These are phyloP conservation scores for Laothoe populi DNA, from an alignment of 2,888 invertebrate species.

Conservation along the genomic window DNA sequence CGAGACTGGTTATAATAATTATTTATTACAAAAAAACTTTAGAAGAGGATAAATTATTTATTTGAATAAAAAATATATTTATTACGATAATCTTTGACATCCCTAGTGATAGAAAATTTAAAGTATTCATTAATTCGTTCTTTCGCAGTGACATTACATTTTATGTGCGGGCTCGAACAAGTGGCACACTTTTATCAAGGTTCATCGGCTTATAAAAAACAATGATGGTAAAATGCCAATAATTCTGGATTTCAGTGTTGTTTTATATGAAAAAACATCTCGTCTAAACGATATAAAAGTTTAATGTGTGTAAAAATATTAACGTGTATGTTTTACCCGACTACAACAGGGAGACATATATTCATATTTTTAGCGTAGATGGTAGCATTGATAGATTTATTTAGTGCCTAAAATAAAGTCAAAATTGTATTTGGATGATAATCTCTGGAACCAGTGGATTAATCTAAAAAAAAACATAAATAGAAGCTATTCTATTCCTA, in stretches of 20 bases:
- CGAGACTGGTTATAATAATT: no score
- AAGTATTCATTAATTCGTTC: slow-evolving; percentile 13
- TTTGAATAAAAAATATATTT: no score
- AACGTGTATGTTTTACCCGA: neutral
- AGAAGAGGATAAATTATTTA: no score
- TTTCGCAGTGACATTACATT: slow-evolving; percentile 34
- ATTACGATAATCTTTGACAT: neutral
- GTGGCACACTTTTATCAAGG: slow-evolving; percentile 37
- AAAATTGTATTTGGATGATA: no score
- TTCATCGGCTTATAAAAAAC: slow-evolving; percentile 23
- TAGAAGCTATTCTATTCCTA: no score
- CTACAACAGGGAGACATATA: neutral
- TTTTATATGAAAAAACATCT: slow-evolving; percentile 3
- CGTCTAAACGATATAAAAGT: slow-evolving; percentile 1
- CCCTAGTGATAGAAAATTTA: slow-evolving; percentile 17
- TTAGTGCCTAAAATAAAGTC: no score
- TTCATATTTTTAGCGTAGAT: no score
- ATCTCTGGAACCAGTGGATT: no score
- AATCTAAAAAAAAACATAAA: no score
- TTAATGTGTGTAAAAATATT: neutral
- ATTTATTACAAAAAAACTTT: no score
- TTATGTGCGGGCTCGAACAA: slow-evolving; percentile 30
- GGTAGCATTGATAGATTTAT: no score
- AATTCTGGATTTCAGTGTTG: slow-evolving; percentile 3
- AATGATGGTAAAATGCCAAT: slow-evolving; percentile 16